Evolutionary conservation across 2,113 vertebrate species (phyloP).

Genomic region (Glareola pratincola): DNA sequence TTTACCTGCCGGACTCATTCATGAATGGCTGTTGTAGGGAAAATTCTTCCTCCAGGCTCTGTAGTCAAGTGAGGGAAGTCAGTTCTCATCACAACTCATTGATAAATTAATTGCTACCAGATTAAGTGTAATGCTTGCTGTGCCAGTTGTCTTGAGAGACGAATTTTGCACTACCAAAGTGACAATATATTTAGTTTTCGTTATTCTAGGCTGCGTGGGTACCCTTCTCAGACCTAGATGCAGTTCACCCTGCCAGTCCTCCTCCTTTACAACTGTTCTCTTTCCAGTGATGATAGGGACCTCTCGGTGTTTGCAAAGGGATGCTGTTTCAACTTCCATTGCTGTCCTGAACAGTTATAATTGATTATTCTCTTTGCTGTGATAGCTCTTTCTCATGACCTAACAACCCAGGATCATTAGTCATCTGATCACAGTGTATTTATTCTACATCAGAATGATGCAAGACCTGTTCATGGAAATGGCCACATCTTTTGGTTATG

Average conservation of each 20-base stretch:
- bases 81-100: background rate
- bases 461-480: background rate
- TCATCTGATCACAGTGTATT: background rate
- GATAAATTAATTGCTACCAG: background rate
- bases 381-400: slow-evolving; percentile 33
- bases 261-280: background rate
- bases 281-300: background rate
- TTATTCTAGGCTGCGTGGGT: background rate
- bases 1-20: background rate
- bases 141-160: background rate
- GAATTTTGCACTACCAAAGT: background rate
- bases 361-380: slow-evolving; percentile 3
- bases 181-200: background rate
- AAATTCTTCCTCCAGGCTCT: background rate
- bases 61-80: background rate
- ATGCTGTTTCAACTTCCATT: background rate
- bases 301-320: background rate
- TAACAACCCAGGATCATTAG: background rate
- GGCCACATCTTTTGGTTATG: background rate
- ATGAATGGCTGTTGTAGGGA: background rate
- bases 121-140: background rate
- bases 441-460: background rate
- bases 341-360: background rate
- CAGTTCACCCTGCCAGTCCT: background rate
- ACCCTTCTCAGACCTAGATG: background rate